Conservation (phyloP, 2,113 vertebrate genomes). For the Leiothrix lutea region DNA sequence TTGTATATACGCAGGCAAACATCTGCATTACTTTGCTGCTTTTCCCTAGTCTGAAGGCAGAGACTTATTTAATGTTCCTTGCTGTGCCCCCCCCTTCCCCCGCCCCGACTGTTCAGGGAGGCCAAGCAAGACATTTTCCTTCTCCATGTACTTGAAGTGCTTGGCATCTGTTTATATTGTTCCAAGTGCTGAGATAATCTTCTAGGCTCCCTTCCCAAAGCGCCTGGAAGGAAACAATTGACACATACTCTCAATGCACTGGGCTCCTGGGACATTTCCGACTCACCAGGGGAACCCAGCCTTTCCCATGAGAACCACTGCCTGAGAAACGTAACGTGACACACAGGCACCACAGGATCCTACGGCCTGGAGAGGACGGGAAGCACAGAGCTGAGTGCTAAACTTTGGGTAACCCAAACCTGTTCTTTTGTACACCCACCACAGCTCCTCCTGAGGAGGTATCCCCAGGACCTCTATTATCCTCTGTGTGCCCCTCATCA, state of each 20-base stretch:
- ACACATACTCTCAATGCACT: conserved; percentile 68
- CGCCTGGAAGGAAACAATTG: conserved; percentile 75
- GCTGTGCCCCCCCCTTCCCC: background rate
- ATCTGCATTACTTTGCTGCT: background rate
- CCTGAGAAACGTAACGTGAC: background rate
- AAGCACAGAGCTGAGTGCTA: fast-evolving
- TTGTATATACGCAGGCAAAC: background rate
- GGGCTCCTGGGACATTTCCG: conserved; percentile 66
- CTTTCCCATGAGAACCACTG: conserved; percentile 76
- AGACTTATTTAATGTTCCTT: background rate
- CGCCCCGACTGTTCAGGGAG: background rate
- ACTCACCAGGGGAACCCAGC: conserved; percentile 43
- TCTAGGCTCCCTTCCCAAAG: conserved; percentile 57
- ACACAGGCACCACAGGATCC: background rate
- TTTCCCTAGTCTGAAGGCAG: background rate
- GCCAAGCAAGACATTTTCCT: background rate
- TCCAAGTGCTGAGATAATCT: conserved; percentile 62
- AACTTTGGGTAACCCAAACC: background rate
- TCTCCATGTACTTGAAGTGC: background rate
- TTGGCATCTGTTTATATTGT: conserved; percentile 41
- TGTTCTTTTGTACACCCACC: fast-evolving
- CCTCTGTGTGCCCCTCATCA: background rate
- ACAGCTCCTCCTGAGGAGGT: background rate
- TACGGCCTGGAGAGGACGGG: fast-evolving
- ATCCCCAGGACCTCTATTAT: background rate